Evolutionary conservation across 2,797 vertebrate species (phyloP).

Genomic region (Poeciliopsis presidionis): DNA sequence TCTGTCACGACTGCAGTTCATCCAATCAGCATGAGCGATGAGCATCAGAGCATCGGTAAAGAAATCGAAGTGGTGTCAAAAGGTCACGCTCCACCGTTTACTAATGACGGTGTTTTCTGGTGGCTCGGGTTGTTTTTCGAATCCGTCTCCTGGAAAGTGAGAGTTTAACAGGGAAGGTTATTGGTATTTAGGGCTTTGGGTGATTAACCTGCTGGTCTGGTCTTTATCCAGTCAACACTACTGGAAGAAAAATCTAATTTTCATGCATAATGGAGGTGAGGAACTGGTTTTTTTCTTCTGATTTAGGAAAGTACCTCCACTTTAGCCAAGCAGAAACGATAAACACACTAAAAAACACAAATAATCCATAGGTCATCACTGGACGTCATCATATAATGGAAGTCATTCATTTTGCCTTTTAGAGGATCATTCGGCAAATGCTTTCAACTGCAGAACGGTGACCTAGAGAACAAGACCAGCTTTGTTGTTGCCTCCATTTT

Average conservation of each 20-base stretch:
- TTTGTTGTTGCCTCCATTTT: constrained; percentile 43
- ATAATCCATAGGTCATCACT: constrained; percentile 10
- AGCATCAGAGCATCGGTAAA: constrained; percentile 27
- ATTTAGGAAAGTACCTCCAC: not conserved
- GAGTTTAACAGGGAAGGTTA: constrained; percentile 32
- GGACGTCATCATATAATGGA: constrained; percentile 29
- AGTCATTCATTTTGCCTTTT: constrained; percentile 29
- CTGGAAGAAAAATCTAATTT: not conserved
- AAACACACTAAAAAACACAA: not conserved
- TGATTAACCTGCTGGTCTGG: constrained; percentile 35
- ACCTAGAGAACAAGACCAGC: constrained; percentile 51
- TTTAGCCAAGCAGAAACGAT: not conserved
- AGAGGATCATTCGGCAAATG: constrained; percentile 20
- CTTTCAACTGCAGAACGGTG: constrained; percentile 26
- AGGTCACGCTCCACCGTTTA: constrained; percentile 38
- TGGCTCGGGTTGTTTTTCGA: constrained; percentile 15
- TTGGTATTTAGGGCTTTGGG: constrained; percentile 15
- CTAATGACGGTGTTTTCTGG: constrained; percentile 35
- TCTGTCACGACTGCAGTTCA: constrained; percentile 52
- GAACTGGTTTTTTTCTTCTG: not conserved
- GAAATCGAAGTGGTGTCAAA: constrained; percentile 41
- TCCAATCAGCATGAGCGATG: constrained; percentile 63
- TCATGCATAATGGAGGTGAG: not conserved
- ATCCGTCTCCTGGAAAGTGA: constrained; percentile 45
- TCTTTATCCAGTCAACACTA: not conserved